Base-by-base conservation (phyloP, 2,888 invertebrate genomes). In the Spisula solida region DNA sequence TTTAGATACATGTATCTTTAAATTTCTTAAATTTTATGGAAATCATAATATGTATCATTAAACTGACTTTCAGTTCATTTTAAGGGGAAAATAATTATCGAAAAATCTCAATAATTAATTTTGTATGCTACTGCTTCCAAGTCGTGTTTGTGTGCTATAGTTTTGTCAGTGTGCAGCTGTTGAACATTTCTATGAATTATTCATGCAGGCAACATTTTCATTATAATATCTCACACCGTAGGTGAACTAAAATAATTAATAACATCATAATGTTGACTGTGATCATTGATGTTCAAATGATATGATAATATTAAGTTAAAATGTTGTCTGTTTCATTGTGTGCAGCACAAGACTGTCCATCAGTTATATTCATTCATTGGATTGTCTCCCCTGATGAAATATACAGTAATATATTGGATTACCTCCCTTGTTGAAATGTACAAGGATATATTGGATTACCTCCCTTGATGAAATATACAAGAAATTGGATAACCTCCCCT, bases 171-270 rank as follows among this genome's bases (percentile, higher is more conserved):
- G 51, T 51, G 51, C 51, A 51, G 51, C 51, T 25, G n/a, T 66
- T 66, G 60, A 66, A 66, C 60, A 25, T 66, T n/a, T 66, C 60
- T n/a, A n/a, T 66, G 25, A 66, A 66, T 66, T 66, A 66, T 66
- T 66, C 25, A 66, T 66, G 25, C 25, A 66, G 6, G 60, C 60
- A 25, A 25, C n/a, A 25, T 66, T 66, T n/a, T n/a, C n/a, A n/a
- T n/a, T n/a, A n/a, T 41, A 41, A 66, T 25, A 10, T n/a, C 60
- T 66, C 25, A 25, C 60, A 5, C 41, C 41, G 8, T 51, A 10
- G 60, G 25, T 66, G 60, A 66, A 66, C n/a, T n/a, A 66, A 51
- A n/a, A 66, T 25, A 66, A 25, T 41, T 41, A 5, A 41, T 41
- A 66, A 66, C 25, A 25, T n/a, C 25, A 66, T n/a, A 41, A 41